Evolutionary conservation across 2,888 invertebrate species (phyloP), one percentile per base, ranked within the genome.

Genomic region (Charanyca ferruginea): DNA sequence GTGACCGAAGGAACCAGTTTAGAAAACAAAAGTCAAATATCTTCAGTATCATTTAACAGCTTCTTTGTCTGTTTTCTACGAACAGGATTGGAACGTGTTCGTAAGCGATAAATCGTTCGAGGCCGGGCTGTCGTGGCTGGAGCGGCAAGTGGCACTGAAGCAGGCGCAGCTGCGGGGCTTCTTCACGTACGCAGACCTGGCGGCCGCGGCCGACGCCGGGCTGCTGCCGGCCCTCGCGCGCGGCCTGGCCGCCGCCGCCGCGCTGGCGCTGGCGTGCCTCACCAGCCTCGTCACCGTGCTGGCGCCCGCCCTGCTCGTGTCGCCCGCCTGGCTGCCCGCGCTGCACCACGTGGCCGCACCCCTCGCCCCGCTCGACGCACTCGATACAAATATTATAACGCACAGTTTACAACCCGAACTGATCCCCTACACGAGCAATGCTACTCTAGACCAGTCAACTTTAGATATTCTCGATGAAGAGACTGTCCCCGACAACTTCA

Each of bases 11-110:
- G 3, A 62, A 25, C 16, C 41, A 28, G 3, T 44, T 20, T 44
- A 16, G 9, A n/a, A 69, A 67, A 4, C 9, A 8, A 32, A 22
- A 35, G 1, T 9, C 2, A 23, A n/a, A 42, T 52, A 35, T 44
- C n/a, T 18, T 22, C 1, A n/a, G n/a, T 16, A 59, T 35, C 0
- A 35, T 35, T 11, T 8, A 35, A 16, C 0, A 13, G 3, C 11
- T 0, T 22, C 4, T 44, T 45, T 28, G 0, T 45, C 20, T 55
- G 1, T 47, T 45, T 51, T 74, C n/a, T n/a, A n/a, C n/a, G 13
- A 25, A 38, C 86, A 98, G 98, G 97, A 98, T 85, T 99, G 99
- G 99, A 97, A 98, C 81, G 96, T 99, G 58, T 98, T 97, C 93
- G 97, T 98, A 62, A 97, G 96, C 82, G 96, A 97, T 76, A 94